Evolutionary conservation across 1,140 invertebrate species (phyloP).

Genomic region (Temnothorax longispinosus): DNA sequence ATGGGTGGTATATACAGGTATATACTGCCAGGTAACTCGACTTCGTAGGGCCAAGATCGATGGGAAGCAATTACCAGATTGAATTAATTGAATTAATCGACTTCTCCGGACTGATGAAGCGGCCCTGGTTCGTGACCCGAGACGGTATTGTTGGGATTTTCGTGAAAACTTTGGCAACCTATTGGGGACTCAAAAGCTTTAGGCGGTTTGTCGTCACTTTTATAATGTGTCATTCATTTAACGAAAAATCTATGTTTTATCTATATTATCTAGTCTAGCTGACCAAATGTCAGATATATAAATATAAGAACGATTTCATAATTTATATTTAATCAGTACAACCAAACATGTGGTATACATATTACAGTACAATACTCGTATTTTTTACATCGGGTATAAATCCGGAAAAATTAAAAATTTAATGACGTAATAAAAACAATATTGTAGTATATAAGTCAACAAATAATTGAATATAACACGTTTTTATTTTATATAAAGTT

Average conservation of each 20-base stretch:
- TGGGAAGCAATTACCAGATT: constrained; percentile 73
- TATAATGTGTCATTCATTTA: constrained; percentile 9
- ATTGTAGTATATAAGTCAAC: background rate
- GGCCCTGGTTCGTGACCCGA: constrained; percentile 48
- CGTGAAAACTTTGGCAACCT: constrained; percentile 55
- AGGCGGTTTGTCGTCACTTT: constrained; percentile 44
- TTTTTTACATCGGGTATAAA: background rate
- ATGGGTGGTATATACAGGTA: constrained; percentile 31
- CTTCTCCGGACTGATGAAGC: constrained; percentile 56
- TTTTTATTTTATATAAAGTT: background rate
- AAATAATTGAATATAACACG: background rate
- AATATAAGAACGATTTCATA: background rate
- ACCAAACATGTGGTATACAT: background rate
- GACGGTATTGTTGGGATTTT: constrained; percentile 69
- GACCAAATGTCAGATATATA: background rate
- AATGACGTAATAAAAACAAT: background rate
- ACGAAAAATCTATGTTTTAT: background rate
- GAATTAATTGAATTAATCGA: constrained; percentile 77
- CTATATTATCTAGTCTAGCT: background rate
- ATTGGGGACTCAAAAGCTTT: constrained; percentile 56
- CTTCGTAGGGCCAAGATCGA: constrained; percentile 65
- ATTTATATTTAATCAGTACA: background rate
- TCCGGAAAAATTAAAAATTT: background rate
- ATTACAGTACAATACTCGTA: background rate
- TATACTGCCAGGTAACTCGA: constrained; percentile 32